Evolutionary conservation across 2,888 invertebrate genomes (phyloP).

Genomic region (Machimus atricapillus): DNA sequence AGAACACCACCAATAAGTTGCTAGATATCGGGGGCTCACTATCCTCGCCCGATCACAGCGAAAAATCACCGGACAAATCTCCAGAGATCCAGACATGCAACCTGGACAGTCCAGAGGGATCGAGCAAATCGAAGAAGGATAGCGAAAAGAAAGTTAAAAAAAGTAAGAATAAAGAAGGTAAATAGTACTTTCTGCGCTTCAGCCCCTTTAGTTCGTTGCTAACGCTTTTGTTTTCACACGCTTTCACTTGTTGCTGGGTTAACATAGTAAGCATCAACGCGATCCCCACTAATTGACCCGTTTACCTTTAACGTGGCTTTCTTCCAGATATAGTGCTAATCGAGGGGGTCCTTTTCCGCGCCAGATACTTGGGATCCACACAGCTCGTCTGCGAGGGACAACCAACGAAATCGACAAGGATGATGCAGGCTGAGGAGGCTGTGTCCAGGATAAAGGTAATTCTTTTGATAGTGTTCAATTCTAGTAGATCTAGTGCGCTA

Average conservation of each 20-base stretch:
- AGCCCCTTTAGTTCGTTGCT: conserved; percentile 37
- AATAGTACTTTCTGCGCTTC: conserved; percentile 79
- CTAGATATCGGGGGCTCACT: conserved; percentile 56
- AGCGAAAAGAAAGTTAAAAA: conserved; percentile 62
- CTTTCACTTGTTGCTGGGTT: conserved; percentile 39
- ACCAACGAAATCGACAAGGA: conserved; percentile 97
- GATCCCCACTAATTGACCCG: background rate
- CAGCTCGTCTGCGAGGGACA: conserved; percentile 98
- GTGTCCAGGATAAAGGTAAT: conserved; percentile 98
- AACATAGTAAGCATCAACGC: conserved; percentile 20
- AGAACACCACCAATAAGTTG: conserved; percentile 53
- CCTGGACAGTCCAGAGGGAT: conserved; percentile 65
- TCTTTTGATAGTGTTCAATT: background rate
- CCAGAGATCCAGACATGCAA: conserved; percentile 58
- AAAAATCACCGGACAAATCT: conserved; percentile 64
- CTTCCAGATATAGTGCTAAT: conserved; percentile 82
- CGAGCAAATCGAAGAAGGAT: conserved; percentile 64
- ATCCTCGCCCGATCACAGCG: conserved; percentile 61
- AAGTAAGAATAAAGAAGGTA: conserved; percentile 64
- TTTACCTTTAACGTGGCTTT: background rate
- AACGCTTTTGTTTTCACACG: conserved; percentile 40
- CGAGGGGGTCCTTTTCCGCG: conserved; percentile 98
- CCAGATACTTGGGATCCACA: conserved; percentile 96
- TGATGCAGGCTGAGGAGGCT: conserved; percentile 99
- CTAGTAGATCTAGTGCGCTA: background rate